Base-by-base conservation (phyloP, 2,113 vertebrate genomes). In the Peromyscus leucopus region DNA sequence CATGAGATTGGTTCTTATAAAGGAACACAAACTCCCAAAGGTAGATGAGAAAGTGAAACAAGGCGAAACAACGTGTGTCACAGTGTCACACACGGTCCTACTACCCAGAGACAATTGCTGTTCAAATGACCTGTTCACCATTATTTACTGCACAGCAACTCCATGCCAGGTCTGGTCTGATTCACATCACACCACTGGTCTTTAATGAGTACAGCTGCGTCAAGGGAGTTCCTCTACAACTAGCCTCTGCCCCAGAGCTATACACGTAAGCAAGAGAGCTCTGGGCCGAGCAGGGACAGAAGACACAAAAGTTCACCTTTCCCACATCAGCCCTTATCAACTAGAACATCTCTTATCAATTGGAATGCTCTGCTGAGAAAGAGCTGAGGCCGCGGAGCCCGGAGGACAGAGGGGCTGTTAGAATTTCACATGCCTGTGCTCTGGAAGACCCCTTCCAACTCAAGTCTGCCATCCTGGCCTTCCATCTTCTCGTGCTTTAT, bases 41-140 rank as follows among this genome's bases (percentile, higher is more conserved):
- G 71, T 24, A 65, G 46, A 92, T 57, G n/a, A n/a, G 42, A 76
- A 96, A 93, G 79, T 71, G 48, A 86, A 84, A 15, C 76, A 74
- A 79, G 2, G 3, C 31, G 65, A 33, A 72, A 31, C 0, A 46
- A 83, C 59, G 71, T 42, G 24, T 84, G 86, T 87, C 17, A 90
- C 16, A 5, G 24, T 84, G 86, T 87, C 17, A 90, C 16, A 5
- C 42, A 39, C 17, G 46, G 5, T 33, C 36, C 61, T 36, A 39
- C 85, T 36, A 87, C 39, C 55, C 76, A 39, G 65, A 96, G 61
- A 83, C 22, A 72, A 4, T 82, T 28, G 28, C 42, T 36, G 46
- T 79, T 87, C 31, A 59, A 79, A 84, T n/a, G 11, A 83, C 22
- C 39, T 61, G 46, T 61, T 92, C 21, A 4, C 42, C 16, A 36